Evolutionary conservation across 2,888 invertebrate species (phyloP), one percentile per base, ranked within the genome.

Genomic region (Latheticus oryzae): DNA sequence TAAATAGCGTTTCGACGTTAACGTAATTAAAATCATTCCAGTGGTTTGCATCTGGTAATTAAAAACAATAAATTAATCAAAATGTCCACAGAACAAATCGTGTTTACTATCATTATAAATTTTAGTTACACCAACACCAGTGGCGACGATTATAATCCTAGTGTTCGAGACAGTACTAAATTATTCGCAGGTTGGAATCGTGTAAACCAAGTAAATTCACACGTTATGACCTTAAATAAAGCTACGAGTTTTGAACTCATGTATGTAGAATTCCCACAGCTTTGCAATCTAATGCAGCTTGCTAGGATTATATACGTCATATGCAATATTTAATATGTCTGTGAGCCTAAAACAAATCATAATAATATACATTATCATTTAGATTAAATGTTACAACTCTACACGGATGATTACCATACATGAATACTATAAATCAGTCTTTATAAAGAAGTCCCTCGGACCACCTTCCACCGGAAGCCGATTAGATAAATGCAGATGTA

Each of bases 151-250:
- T 47, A 32, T 47, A 47, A 33, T 47, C 23, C 33, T 32, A 23
- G 33, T 33, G 23, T 47, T 47, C 35, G 11, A 35, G 47, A 47
- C 33, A 35, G 33, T 15, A 24, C 13, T 33, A 24, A 47, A 47
- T 47, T 47, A 47, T 47, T 47, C 47, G 24, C 47, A 33, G 33
- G 47, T 35, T 33, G 47, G 33, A 33, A 9, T 23, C 24, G 35
- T 17, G 35, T 47, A 47, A 47, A 47, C 33, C 35, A 9, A 47
- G 47, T 24, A 47, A 47, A 47, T 47, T 47, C 35, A 47, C 47
- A 47, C 47, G 35, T 47, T 47, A 47, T 47, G 47, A 47, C 47
- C 47, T 47, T 33, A 47, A 47, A 47, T 47, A 47, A 47, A 47
- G 47, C 47, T 24, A 24, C 8, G 8, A 7, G 9, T 21, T 35